Conservation (phyloP, 2,888 invertebrate genomes). For the Hypercompe scribonia region DNA sequence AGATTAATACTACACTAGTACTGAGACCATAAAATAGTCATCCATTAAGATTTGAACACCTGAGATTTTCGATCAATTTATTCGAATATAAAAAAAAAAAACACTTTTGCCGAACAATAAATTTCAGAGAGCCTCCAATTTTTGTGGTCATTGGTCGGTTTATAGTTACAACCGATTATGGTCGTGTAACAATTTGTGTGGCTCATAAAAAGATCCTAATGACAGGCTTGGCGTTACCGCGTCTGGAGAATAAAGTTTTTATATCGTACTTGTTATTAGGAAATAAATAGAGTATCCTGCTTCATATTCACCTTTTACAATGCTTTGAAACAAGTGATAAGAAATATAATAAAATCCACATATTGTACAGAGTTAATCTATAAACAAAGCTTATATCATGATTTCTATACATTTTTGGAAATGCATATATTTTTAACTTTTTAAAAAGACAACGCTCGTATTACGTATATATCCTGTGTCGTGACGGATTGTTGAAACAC, state of each 20-base stretch:
- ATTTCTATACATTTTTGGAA: background rate
- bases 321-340: background rate
- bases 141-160: constrained; percentile 21
- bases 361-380: background rate
- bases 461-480: too few species aligned
- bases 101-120: constrained; percentile 25
- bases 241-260: constrained; percentile 26
- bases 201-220: constrained; percentile 42
- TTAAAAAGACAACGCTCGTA: too few species aligned
- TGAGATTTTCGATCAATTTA: background rate
- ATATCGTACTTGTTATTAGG: constrained; percentile 31
- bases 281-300: constrained; percentile 20
- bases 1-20: too few species aligned
- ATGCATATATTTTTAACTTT: too few species aligned
- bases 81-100: background rate
- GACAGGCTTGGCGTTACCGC: constrained; percentile 22
- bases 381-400: background rate
- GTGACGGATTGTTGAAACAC: too few species aligned
- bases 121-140: constrained; percentile 24
- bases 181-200: constrained; percentile 46
- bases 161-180: constrained; percentile 35
- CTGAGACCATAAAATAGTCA: background rate
- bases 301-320: background rate
- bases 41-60: background rate
- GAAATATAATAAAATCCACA: background rate